Evolutionary conservation across 2,888 invertebrate species (phyloP).

Genomic region (Xestobium rufovillosum): DNA sequence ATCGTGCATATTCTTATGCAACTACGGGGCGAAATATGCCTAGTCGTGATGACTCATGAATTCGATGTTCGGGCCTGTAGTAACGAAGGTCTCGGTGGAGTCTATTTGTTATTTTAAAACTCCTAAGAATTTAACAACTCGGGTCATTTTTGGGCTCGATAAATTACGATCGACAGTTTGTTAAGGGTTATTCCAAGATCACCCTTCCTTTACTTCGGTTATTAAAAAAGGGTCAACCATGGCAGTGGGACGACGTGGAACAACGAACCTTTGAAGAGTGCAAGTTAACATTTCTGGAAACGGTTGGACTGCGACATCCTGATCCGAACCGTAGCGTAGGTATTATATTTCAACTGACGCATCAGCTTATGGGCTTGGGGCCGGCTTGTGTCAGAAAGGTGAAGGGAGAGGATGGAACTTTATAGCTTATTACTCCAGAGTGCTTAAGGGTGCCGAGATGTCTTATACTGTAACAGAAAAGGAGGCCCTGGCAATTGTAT

Average conservation of each 20-base stretch:
- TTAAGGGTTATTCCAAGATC: neutral
- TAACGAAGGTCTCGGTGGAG: too few relatives aligned
- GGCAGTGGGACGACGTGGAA: neutral
- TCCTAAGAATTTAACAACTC: too few relatives aligned
- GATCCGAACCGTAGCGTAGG: neutral
- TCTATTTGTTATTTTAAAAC: too few relatives aligned
- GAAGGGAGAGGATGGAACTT: neutral
- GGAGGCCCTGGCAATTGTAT: constrained; percentile 1
- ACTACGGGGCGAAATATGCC: too few relatives aligned
- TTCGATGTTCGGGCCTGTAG: too few relatives aligned
- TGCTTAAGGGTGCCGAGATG: neutral
- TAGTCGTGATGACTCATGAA: too few relatives aligned
- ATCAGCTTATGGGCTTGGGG: neutral
- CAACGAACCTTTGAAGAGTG: neutral
- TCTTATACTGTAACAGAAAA: neutral
- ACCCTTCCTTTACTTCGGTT: neutral
- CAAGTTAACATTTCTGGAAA: neutral
- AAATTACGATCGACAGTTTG: neutral
- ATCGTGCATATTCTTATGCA: too few relatives aligned
- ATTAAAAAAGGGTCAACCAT: neutral
- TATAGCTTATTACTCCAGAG: neutral
- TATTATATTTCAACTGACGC: neutral
- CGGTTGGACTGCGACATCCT: neutral
- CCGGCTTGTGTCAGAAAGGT: neutral
- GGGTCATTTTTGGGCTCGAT: constrained; percentile 1